Evolutionary conservation across 2,113 vertebrate genomes (phyloP), one percentile per base, ranked within the genome.

Genomic region (Festucalex cinctus): DNA sequence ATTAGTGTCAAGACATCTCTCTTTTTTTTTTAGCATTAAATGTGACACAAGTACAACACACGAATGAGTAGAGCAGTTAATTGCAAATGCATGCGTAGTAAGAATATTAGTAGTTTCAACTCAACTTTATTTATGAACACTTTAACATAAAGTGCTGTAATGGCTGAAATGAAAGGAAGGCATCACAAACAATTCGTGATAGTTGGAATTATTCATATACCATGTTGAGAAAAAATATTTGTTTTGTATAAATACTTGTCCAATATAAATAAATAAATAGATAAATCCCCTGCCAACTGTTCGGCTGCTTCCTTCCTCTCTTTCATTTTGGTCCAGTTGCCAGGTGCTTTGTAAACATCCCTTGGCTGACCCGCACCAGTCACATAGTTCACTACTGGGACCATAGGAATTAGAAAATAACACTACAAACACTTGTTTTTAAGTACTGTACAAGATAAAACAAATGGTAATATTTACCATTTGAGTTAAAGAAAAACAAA

Each of bases 311-410:
- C 51, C 60, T 63, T 26, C 43, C 39, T 49, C 37, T 39, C 28
- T 28, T 59, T 39, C 43, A 53, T 53, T 41, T 35, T 59, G 26
- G 20, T 62, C 9, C 41, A 17, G 9, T 63, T 58, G 39, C 28
- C 65, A 63, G 59, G 51, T 73, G 65, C 22, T 64, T 28, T 56
- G 41, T 74, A 58, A 68, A 64, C 65, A 58, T 37, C 32, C 63
- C n/a, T 28, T 43, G 17, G 39, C 54, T 35, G 53, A 63, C 26
- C 44, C 16, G 20, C 43, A 9, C 24, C 44, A 41, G 17, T 12
- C 14, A 19, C 39, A 48, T 36, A 14, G 53, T 65, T 65, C 28
- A 51, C 17, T 22, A 35, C 36, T 32, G 4, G 3, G 6, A 14
- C 37, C 43, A 20, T 62, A 44, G 10, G 36, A 54, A 35, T 22